Conservation (phyloP, 2,888 invertebrate genomes). For the Sisyra terminalis region DNA sequence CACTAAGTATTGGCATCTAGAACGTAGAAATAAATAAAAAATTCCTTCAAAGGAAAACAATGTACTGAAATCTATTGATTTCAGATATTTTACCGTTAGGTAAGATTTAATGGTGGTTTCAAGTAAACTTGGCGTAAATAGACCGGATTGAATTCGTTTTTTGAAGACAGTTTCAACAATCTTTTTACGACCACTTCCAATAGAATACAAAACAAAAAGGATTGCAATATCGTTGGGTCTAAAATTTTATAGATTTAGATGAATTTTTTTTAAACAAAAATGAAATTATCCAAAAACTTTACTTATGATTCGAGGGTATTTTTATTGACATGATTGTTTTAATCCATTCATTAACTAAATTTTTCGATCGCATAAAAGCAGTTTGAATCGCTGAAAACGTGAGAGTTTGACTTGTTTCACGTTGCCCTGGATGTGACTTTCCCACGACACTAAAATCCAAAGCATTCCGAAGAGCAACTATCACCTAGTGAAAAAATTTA, state of each 20-base stretch:
- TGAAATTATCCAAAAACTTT: not conserved
- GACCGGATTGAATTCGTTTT: constrained; percentile 41
- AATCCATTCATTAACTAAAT: constrained; percentile 36
- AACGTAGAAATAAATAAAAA: not conserved
- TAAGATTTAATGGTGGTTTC: constrained; percentile 37
- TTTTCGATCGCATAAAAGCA: constrained; percentile 36
- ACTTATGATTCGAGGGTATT: constrained; percentile 30
- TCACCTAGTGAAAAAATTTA: constrained; percentile 19
- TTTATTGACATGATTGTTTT: constrained; percentile 36
- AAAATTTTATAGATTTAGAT: not conserved
- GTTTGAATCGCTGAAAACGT: constrained; percentile 39
- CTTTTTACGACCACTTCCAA: constrained; percentile 38
- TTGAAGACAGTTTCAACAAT: constrained; percentile 43
- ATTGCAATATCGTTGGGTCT: constrained; percentile 50
- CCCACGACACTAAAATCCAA: constrained; percentile 29
- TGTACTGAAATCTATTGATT: no score
- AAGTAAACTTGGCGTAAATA: constrained; percentile 38
- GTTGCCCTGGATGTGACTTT: constrained; percentile 31
- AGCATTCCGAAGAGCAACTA: constrained; percentile 32
- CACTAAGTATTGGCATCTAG: constrained; percentile 25
- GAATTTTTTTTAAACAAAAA: not conserved
- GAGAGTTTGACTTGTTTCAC: constrained; percentile 38
- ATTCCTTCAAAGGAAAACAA: not conserved
- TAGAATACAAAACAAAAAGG: constrained; percentile 44
- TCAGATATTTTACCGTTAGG: constrained; percentile 28